Base-by-base conservation (phyloP, 2,888 invertebrate genomes). In the Boloria selene region DNA sequence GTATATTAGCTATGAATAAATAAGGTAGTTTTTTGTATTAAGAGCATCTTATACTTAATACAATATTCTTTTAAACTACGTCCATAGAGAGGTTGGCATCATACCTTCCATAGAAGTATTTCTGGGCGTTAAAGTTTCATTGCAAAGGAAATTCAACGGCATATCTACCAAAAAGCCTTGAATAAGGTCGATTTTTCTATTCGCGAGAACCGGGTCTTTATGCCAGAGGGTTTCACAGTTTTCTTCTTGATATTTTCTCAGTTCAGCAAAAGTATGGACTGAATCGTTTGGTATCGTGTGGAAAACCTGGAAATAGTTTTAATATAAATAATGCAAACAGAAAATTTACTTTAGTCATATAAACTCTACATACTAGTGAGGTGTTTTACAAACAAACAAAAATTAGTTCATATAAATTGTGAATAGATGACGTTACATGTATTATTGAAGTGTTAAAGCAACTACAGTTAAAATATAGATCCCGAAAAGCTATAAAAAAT, bases 41-140 rank as follows among this genome's bases (percentile, higher is more conserved):
- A 31, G 7, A 31, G 4, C 26, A 26, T 5, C 5, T 31, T 31
- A 31, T 31, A 31, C 7, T 49, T n/a, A n/a, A 50, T 50, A 4
- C 6, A 42, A 31, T 58, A 22, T 16, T 31, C 18, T 16, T 14
- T 17, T 13, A 45, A 1, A 13, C 17, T 65, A 98, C 17, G 98
- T 98, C 98, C 99, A 99, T 18, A 99, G 92, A 1, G 96, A 93
- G 42, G 96, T 97, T 3, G 99, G 99, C 94, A 98, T 95, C 79
- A 99, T 95, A 56, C 97, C 97, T 85, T 99, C 98, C 84, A 97
- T 97, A 18, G 97, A 96, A 16, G 95, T 94, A 50, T 95, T 94
- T 61, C 95, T 94, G 7, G 98, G 98, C 17, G 96, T 96, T 52
- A 98, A 92, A 52, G 94, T 94, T 88, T 98, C 98, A 73, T 96